Evolutionary conservation across 2,888 invertebrate genomes (phyloP).

Genomic region (Digitonthophagus gazella): DNA sequence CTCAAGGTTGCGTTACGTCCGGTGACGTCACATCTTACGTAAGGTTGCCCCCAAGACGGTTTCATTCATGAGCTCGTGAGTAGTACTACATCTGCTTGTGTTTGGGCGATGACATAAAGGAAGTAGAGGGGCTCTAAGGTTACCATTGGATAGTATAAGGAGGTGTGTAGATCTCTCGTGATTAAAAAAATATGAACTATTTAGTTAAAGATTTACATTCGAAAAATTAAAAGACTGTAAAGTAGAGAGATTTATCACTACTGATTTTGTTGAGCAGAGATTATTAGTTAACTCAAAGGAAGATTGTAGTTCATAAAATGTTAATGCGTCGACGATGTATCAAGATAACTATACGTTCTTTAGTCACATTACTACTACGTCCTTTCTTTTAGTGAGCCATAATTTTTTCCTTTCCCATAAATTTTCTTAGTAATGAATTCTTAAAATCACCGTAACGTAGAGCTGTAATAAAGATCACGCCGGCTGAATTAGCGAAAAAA

Average conservation of each 20-base stretch:
- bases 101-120: neutral
- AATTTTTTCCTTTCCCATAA: neutral
- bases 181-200: too few species aligned
- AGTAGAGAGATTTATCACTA: too few species aligned
- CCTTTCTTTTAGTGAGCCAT: too few species aligned
- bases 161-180: too few species aligned
- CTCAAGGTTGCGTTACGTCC: constrained; percentile 50
- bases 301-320: too few species aligned
- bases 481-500: constrained; percentile 24
- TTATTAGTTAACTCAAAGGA: too few species aligned
- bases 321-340: too few species aligned
- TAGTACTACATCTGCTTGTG: neutral
- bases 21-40: constrained; percentile 46
- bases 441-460: neutral
- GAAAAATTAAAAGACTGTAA: too few species aligned
- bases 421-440: constrained; percentile 27
- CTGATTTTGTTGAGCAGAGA: too few species aligned
- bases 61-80: constrained; percentile 1
- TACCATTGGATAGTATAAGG: neutral
- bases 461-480: neutral
- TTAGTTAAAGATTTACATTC: too few species aligned
- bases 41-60: constrained; percentile 15
- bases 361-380: too few species aligned
- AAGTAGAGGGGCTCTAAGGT: neutral
- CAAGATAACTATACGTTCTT: too few species aligned